Percentiles rank a stretch among this genome's conserved stretches.
These are phyloP conservation scores for Himalopsyche japonica DNA, from an alignment of 2,888 invertebrate species.

Conservation along the genomic window DNA sequence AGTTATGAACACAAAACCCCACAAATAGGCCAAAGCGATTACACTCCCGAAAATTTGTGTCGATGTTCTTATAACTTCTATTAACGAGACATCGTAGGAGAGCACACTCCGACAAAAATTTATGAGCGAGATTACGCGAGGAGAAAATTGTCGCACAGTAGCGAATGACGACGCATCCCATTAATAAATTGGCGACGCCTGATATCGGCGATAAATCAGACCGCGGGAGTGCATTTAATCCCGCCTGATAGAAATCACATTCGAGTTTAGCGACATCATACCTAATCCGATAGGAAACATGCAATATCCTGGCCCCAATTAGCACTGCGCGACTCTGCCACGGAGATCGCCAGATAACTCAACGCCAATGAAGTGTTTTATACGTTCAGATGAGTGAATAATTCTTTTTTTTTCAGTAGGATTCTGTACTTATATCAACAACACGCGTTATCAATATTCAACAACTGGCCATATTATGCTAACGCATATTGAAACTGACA, in stretches of 20 bases:
- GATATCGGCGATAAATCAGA: neutral
- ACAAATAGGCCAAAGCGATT: too few relatives aligned
- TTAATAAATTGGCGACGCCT: neutral
- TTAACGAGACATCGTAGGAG: neutral
- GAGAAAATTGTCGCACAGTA: neutral
- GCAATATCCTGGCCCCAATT: neutral
- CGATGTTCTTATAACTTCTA: too few relatives aligned
- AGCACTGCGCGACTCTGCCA: neutral
- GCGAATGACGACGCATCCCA: neutral
- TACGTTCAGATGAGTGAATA: neutral
- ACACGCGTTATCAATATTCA: too few relatives aligned
- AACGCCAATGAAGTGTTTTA: neutral
- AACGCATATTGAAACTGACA: too few relatives aligned
- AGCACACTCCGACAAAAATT: neutral
- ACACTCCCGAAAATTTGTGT: too few relatives aligned
- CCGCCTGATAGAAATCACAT: neutral
- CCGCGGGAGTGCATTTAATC: neutral
- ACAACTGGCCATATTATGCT: too few relatives aligned
- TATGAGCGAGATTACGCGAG: neutral
- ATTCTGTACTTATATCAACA: neutral
- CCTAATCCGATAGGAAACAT: constrained; percentile 1
- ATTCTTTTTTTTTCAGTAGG: neutral
- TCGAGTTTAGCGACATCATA: neutral
- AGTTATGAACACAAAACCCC: too few relatives aligned
- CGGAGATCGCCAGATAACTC: neutral